Evolutionary conservation across 2,113 vertebrate species (phyloP).

Genomic region (Cyphomyrus discorhynchus): DNA sequence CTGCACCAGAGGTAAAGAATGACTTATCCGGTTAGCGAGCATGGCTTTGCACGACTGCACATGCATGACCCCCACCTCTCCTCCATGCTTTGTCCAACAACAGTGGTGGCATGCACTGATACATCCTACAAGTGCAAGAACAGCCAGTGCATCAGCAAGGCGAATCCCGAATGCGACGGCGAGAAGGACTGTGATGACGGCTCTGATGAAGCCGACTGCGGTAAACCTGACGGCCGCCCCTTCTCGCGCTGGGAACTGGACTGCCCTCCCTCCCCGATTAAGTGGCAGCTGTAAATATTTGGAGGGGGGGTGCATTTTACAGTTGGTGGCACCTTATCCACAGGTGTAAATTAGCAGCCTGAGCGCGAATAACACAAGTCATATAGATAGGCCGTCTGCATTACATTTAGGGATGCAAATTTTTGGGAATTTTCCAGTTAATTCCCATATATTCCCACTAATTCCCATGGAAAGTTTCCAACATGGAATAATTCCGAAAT

Average conservation of each 20-base stretch:
- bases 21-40: not conserved
- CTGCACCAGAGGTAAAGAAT: conserved; percentile 63
- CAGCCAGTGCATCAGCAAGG: conserved; percentile 70
- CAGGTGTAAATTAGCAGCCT: not conserved
- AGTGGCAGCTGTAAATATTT: not conserved
- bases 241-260: not conserved
- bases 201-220: conserved; percentile 75
- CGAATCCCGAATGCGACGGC: conserved; percentile 80
- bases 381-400: not conserved
- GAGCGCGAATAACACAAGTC: not conserved
- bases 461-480: no score
- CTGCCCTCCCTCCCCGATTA: not conserved
- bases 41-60: not conserved
- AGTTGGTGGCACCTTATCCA: not conserved
- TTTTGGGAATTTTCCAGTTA: no score
- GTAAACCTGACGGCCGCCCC: conserved; percentile 48
- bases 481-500: no score
- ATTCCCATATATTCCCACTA: no score
- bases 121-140: conserved; percentile 69
- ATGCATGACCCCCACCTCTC: not conserved
- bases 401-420: no score
- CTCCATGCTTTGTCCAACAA: conserved; percentile 25
- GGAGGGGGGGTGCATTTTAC: not conserved
- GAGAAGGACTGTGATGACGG: conserved; percentile 71
- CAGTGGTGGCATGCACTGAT: conserved; percentile 57